phyloP scores from a whole-genome alignment of 2,888 invertebrate species.

The Stenolophus ochropezus region DNA sequence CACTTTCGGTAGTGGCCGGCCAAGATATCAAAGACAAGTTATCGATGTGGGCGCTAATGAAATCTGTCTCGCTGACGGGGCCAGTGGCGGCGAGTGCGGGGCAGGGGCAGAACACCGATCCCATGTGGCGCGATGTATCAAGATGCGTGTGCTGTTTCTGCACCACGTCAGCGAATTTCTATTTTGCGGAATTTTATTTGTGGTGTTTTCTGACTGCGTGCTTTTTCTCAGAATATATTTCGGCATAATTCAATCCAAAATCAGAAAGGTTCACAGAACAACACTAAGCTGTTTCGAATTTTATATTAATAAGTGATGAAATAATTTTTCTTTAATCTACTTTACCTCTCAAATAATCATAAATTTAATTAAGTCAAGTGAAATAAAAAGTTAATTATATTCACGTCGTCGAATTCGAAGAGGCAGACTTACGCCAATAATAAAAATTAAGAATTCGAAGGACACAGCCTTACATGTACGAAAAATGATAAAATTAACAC shows the following conservation, averaged over 20 bases:
- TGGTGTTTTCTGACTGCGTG: constrained; percentile 7
- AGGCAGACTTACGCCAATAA: too few relatives aligned
- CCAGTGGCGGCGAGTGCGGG: background rate
- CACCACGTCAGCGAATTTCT: constrained; percentile 35
- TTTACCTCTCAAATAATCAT: too few relatives aligned
- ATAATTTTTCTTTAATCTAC: too few relatives aligned
- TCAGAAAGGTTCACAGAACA: background rate
- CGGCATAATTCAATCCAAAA: background rate
- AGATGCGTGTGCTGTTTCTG: constrained; percentile 27
- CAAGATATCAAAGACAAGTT: constrained; percentile 48
- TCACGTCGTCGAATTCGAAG: too few relatives aligned
- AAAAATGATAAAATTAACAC: too few relatives aligned
- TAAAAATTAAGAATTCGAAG: too few relatives aligned
- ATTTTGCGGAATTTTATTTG: constrained; percentile 40
- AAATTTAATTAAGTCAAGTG: too few relatives aligned
- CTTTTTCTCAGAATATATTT: constrained; percentile 26
- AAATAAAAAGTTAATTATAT: too few relatives aligned
- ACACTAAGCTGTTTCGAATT: background rate
- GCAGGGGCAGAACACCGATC: background rate
- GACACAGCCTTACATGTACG: too few relatives aligned
- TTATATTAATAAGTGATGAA: too few relatives aligned
- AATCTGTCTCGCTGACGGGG: constrained; percentile 29
- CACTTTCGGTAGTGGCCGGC: constrained; percentile 7
- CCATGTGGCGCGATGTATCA: constrained; percentile 37
- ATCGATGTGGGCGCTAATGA: constrained; percentile 44